A percentile compares a stretch with the other conserved stretches of the same genome.
Conservation (phyloP, 2,113 vertebrate genomes). For the Aspiorhynchus laticeps region DNA sequence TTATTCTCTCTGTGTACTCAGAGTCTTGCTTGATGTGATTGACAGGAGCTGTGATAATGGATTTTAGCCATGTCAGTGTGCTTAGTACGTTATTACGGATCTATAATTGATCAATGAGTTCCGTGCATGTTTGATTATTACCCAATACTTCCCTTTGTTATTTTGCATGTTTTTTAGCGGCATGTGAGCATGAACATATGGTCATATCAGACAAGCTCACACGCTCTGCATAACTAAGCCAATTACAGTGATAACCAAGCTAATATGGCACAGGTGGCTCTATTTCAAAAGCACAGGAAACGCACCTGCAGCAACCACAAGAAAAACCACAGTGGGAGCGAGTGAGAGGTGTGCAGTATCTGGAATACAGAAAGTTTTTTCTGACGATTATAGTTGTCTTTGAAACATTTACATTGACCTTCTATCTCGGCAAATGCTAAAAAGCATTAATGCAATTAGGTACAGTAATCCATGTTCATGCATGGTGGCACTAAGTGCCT, state of each 20-base stretch:
- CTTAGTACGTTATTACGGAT: conserved; percentile 45
- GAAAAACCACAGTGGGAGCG: not conserved
- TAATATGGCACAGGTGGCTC: conserved; percentile 61
- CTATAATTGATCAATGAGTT: conserved; percentile 48
- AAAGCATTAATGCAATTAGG: conserved; percentile 35
- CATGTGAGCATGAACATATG: conserved; percentile 44
- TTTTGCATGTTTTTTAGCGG: conserved; percentile 26
- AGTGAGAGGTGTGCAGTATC: not conserved
- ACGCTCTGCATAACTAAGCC: conserved; percentile 63
- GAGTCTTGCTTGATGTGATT: conserved; percentile 52
- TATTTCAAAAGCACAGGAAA: conserved; percentile 37
- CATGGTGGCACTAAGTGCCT: conserved; percentile 18
- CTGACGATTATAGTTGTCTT: not conserved
- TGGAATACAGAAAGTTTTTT: not conserved
- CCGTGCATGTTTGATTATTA: conserved; percentile 46
- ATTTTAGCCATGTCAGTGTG: conserved; percentile 53
- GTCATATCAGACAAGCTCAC: conserved; percentile 55
- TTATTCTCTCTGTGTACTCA: not conserved
- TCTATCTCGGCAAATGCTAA: conserved; percentile 5
- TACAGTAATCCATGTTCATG: conserved; percentile 34
- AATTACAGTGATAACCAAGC: conserved; percentile 69
- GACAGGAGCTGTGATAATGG: conserved; percentile 56
- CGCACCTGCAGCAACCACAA: conserved; percentile 31
- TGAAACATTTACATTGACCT: not conserved
- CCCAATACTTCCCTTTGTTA: conserved; percentile 51